Evolutionary conservation across 2,113 vertebrate species (phyloP).

Genomic region (Microcebus murinus): DNA sequence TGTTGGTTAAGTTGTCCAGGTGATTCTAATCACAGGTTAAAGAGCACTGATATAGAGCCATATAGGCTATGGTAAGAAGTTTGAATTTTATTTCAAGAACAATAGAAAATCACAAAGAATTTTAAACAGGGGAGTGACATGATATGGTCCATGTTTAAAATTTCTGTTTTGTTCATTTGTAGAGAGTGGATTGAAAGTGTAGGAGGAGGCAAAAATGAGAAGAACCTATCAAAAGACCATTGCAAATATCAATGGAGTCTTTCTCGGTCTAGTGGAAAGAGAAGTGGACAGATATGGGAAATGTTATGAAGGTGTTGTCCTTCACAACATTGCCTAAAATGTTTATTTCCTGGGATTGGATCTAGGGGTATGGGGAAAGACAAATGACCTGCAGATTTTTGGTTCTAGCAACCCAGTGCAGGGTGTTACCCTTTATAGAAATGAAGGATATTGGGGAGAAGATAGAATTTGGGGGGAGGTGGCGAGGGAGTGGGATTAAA

Average conservation of each 20-base stretch:
- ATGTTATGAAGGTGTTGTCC: too few relatives aligned
- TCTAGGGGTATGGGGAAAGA: neutral
- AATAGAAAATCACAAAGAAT: neutral
- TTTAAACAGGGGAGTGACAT: neutral
- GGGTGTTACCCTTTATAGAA: neutral
- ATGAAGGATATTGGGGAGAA: neutral
- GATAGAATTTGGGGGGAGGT: neutral
- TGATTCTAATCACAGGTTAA: slow-evolving; percentile 2
- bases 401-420: neutral
- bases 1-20: neutral
- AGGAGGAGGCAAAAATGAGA: neutral
- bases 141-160: neutral
- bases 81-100: neutral
- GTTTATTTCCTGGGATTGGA: neutral
- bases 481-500: neutral
- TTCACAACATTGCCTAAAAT: neutral
- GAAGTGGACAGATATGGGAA: neutral
- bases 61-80: neutral
- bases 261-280: neutral
- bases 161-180: neutral
- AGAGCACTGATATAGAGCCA: neutral
- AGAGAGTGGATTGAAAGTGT: neutral
- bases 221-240: neutral
- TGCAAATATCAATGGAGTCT: neutral
- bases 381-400: neutral